A percentile compares a stretch with the other conserved stretches of the same genome.
Evolutionary conservation across 2,797 vertebrate genomes (phyloP).

Genomic region (Anguilla obscura): DNA sequence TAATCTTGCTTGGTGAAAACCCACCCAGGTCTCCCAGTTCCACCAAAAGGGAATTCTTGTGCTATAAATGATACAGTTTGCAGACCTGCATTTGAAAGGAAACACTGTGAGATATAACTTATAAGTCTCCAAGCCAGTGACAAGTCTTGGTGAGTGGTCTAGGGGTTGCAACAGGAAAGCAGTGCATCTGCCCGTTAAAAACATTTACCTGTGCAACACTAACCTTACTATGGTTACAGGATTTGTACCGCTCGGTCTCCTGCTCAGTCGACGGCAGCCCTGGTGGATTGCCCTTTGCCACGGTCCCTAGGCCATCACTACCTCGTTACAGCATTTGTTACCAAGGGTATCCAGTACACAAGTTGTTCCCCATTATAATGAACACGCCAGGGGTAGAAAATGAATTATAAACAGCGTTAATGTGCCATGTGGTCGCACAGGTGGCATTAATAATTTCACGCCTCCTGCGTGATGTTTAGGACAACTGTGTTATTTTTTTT

Average conservation of each 20-base stretch:
- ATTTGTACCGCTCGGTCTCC: background rate
- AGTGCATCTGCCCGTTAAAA: background rate
- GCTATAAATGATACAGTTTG: background rate
- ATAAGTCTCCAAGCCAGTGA: background rate
- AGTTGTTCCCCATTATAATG: constrained; percentile 6
- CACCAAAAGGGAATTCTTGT: background rate
- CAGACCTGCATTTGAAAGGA: background rate
- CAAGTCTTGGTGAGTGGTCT: background rate
- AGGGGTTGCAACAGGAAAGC: background rate
- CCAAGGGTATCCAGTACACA: constrained; percentile 24
- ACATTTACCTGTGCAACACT: background rate
- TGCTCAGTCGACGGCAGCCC: background rate
- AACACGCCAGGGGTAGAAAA: constrained; percentile 14
- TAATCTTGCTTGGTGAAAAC: no score
- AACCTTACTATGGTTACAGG: constrained; percentile 4
- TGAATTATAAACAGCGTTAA: constrained; percentile 8
- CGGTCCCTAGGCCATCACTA: constrained; percentile 3
- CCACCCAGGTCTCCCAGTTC: background rate
- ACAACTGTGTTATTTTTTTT: background rate
- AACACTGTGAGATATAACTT: background rate
- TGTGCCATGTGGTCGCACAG: background rate
- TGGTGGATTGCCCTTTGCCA: background rate
- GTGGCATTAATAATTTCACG: background rate
- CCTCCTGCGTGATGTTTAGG: background rate
- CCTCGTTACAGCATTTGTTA: constrained; percentile 13